Evolutionary conservation across 2,888 invertebrate species (phyloP), one percentile per base, ranked within the genome.

Genomic region (Leptopilina myrica): DNA sequence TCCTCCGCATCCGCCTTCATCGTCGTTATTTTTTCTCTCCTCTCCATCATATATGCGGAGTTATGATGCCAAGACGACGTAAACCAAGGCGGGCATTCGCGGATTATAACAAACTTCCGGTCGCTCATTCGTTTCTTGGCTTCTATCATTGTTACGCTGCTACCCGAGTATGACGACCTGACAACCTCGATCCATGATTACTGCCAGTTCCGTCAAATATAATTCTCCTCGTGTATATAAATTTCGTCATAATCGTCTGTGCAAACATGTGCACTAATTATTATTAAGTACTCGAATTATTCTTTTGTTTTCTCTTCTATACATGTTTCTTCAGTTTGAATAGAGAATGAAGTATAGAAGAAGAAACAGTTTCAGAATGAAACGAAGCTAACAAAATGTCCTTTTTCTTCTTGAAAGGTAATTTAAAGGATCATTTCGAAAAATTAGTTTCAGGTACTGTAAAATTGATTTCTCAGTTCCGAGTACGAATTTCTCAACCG

Each of bases 131-230:
- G 82, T 79, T 79, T 73, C 76, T 79, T 81, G 83, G 83, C 83
- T 80, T 80, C 84, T 82, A 87, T 89, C 87, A 89, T 89, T 89
- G 89, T 89, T 89, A 87, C 87, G 86, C 84, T 85, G 87, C 87
- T 86, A 85, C 84, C 33, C 84, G 86, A 89, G 89, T 89, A 89
- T 89, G 89, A 89, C 89, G 89, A 89, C 88, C 89, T 84, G 87
- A 83, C 88, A 89, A 88, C 88, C 89, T 89, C 88, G 87, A 88
- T 89, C 85, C 87, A 84, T 83, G 83, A 84, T 82, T 85, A 84
- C 83, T 83, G 84, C 83, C 84, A 80, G 80, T 83, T 81, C 80
- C 79, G 80, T 81, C 78, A 80, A 80, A 79, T 82, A 81, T 82
- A 81, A 82, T 83, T 78, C 79, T 81, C 77, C 80, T 67, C 20